A percentile compares a stretch with the other conserved stretches of the same genome.
Evolutionary conservation across 2,888 invertebrate genomes (phyloP).

Genomic region (Eremobia ochroleuca): DNA sequence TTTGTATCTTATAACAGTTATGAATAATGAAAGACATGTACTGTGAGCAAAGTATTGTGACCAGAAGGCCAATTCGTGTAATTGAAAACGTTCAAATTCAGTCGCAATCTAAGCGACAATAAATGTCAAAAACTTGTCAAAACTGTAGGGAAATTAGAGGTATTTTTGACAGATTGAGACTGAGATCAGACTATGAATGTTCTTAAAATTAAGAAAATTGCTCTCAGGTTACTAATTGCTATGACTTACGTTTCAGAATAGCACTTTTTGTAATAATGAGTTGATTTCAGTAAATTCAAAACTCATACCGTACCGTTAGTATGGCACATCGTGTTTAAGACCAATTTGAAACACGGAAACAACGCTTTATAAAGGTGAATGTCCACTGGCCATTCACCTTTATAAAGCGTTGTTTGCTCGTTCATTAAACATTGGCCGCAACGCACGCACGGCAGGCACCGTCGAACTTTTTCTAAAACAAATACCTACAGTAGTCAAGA

Average conservation of each 20-base stretch:
- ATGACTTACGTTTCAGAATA: neutral
- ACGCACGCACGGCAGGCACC: neutral
- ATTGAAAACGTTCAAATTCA: too few relatives aligned
- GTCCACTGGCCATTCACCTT: too few relatives aligned
- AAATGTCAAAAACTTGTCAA: neutral
- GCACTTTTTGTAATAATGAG: neutral
- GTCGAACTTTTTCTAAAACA: too few relatives aligned
- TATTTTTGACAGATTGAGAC: neutral
- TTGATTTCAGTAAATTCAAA: neutral
- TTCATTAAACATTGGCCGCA: too few relatives aligned
- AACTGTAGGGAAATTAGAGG: neutral
- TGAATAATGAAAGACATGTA: neutral
- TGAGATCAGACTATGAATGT: neutral
- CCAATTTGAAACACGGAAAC: neutral
- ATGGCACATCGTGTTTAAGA: too few relatives aligned
- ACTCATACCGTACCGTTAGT: neutral
- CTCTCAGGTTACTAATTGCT: neutral
- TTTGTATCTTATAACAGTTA: too few relatives aligned
- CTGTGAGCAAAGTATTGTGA: neutral
- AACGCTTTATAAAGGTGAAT: neutral
- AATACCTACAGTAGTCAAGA: neutral
- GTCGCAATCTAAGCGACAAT: neutral
- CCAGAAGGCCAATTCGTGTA: too few relatives aligned
- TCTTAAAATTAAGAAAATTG: neutral
- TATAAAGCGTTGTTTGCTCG: too few relatives aligned